phyloP scores from a whole-genome alignment of 2,113 vertebrate genomes.

The Mustelus asterias region DNA sequence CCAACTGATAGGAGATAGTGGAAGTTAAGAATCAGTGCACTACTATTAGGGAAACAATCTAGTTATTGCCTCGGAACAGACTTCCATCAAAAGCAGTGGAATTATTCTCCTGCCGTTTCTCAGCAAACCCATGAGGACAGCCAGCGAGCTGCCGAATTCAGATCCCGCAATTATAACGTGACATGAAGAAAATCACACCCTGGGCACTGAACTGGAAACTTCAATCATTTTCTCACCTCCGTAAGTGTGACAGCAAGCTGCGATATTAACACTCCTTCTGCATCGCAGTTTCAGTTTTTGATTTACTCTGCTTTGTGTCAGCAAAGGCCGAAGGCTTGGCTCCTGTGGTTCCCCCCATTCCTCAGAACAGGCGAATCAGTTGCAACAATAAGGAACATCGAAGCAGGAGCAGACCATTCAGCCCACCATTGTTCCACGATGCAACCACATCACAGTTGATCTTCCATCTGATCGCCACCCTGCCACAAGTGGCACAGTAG shows the following conservation, averaged over 20 bases:
- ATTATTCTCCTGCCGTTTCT: neutral
- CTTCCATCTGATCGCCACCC: too few relatives aligned
- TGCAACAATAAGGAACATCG: neutral
- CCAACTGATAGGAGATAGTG: neutral
- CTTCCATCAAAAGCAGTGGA: neutral
- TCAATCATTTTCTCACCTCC: neutral
- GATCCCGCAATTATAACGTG: neutral
- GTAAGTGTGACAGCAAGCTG: neutral
- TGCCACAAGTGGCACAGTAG: too few relatives aligned
- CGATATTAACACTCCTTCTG: neutral
- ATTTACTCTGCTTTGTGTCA: neutral
- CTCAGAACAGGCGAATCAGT: neutral
- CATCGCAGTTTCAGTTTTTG: neutral
- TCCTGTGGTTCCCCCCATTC: neutral
- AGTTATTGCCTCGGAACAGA: neutral
- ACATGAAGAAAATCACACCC: neutral
- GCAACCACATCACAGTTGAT: too few relatives aligned
- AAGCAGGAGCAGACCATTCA: too few relatives aligned
- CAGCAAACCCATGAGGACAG: neutral
- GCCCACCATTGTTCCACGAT: too few relatives aligned
- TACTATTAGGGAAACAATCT: neutral
- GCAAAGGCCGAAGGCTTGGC: neutral
- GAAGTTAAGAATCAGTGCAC: neutral
- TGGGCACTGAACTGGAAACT: neutral
- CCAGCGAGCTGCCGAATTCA: neutral